Evolutionary conservation across 2,888 invertebrate species (phyloP).

Genomic region (Drosophila prostipennis): DNA sequence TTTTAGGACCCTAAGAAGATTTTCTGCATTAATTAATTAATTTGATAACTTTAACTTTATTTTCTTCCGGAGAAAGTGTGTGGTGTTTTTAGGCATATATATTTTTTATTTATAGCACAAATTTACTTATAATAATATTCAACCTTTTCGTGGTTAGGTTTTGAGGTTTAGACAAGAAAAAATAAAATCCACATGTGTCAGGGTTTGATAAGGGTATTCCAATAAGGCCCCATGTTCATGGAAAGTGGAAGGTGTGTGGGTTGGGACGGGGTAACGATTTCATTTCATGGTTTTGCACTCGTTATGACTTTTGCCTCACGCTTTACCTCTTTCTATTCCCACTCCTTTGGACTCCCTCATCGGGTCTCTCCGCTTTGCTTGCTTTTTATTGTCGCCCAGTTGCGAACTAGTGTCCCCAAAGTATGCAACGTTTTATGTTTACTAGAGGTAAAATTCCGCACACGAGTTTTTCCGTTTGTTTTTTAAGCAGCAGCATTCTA

Average conservation of each 20-base stretch:
- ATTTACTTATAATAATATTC: background rate
- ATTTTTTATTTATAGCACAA: too few relatives aligned
- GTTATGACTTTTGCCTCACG: conserved; percentile 71
- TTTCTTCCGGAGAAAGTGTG: too few relatives aligned
- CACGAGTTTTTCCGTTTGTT: conserved; percentile 43
- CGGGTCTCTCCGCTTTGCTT: conserved; percentile 52
- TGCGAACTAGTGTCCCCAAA: conserved; percentile 64
- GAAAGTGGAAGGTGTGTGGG: conserved; percentile 19
- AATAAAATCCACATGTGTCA: background rate
- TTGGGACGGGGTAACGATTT: conserved; percentile 67
- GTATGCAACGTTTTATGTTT: conserved; percentile 76
- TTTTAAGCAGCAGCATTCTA: conserved; percentile 54
- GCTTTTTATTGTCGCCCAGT: conserved; percentile 76
- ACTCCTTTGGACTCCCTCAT: background rate
- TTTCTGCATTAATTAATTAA: too few relatives aligned
- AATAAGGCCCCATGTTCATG: background rate
- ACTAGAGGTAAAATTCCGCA: conserved; percentile 63
- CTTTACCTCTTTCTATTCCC: conserved; percentile 15
- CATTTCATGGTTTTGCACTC: conserved; percentile 81
- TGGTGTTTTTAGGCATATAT: too few relatives aligned
- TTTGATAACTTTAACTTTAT: too few relatives aligned
- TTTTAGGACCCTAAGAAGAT: too few relatives aligned
- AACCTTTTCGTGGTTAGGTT: background rate
- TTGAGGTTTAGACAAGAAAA: background rate
- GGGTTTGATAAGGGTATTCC: conserved; percentile 13